phyloP scores from a whole-genome alignment of 2,113 vertebrate species.

The Syngnathus typhle region DNA sequence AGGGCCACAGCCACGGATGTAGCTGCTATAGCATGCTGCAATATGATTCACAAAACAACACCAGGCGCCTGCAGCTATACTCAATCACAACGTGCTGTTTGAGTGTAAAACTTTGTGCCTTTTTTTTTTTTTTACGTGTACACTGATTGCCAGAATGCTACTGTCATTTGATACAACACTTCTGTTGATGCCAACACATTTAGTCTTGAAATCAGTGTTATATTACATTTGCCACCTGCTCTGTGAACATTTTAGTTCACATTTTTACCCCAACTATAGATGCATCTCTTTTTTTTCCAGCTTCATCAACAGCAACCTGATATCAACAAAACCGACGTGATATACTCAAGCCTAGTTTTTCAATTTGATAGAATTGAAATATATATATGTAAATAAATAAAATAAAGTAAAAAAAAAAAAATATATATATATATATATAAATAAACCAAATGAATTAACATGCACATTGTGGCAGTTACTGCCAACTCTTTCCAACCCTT shows the following conservation, averaged over 20 bases:
- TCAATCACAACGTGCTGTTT: slow-evolving; percentile 22
- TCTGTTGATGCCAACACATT: neutral
- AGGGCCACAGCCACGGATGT: slow-evolving; percentile 44
- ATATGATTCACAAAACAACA: slow-evolving; percentile 54
- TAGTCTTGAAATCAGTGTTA: neutral
- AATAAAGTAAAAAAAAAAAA: no score
- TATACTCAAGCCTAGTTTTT: no score
- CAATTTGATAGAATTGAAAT: no score
- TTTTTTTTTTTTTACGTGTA: neutral
- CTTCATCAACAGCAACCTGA: no score
- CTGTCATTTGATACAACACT: neutral
- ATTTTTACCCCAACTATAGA: neutral
- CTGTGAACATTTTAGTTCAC: neutral
- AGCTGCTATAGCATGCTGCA: slow-evolving; percentile 41
- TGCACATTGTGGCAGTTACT: neutral
- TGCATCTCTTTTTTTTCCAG: no score
- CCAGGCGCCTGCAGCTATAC: slow-evolving; percentile 47
- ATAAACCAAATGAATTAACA: neutral
- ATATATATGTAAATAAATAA: no score
- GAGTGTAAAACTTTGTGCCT: neutral
- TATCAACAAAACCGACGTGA: no score
- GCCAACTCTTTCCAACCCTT: neutral
- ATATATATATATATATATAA: no score
- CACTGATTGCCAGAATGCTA: neutral
- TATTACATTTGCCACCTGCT: neutral